phyloP scores from a whole-genome alignment of 2,888 invertebrate species.

The Arctia plantaginis region DNA sequence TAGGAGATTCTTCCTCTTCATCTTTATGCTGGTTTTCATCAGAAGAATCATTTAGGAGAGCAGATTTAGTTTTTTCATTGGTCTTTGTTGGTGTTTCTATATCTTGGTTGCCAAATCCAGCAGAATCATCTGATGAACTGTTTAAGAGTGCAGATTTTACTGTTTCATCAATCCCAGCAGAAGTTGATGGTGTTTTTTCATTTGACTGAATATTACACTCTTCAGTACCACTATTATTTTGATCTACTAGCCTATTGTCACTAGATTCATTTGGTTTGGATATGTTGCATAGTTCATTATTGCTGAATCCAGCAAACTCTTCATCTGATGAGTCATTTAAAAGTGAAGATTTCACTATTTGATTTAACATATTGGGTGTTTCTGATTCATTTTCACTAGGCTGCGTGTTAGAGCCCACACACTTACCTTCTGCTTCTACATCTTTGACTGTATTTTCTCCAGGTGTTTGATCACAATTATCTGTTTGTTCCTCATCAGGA shows the following conservation, averaged over 20 bases:
- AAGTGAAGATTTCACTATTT: slow-evolving; percentile 10
- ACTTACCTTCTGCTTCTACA: not conserved
- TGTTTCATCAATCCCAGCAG: slow-evolving; percentile 1
- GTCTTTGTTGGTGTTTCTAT: slow-evolving; percentile 26
- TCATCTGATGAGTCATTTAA: slow-evolving; percentile 19
- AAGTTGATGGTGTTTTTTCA: not conserved
- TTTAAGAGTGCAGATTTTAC: slow-evolving; percentile 7
- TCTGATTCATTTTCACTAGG: not conserved
- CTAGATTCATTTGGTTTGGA: slow-evolving; percentile 1
- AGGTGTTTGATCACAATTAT: not conserved
- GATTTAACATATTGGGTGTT: not conserved
- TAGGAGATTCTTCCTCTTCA: slow-evolving; percentile 40
- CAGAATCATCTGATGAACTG: slow-evolving; percentile 11
- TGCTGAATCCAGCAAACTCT: slow-evolving; percentile 5
- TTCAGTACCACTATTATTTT: not conserved
- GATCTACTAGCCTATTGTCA: not conserved
- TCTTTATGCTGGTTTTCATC: slow-evolving; percentile 48
- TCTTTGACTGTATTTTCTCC: not conserved
- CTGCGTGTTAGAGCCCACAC: not conserved
- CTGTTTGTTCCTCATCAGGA: not conserved
- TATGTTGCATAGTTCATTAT: not conserved
- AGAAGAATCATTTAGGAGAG: slow-evolving; percentile 55
- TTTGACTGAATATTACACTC: not conserved
- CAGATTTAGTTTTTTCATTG: slow-evolving; percentile 42
- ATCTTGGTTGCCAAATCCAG: slow-evolving; percentile 51